phyloP scores from a whole-genome alignment of 1,140 invertebrate genomes.

The Cydia splendana region DNA sequence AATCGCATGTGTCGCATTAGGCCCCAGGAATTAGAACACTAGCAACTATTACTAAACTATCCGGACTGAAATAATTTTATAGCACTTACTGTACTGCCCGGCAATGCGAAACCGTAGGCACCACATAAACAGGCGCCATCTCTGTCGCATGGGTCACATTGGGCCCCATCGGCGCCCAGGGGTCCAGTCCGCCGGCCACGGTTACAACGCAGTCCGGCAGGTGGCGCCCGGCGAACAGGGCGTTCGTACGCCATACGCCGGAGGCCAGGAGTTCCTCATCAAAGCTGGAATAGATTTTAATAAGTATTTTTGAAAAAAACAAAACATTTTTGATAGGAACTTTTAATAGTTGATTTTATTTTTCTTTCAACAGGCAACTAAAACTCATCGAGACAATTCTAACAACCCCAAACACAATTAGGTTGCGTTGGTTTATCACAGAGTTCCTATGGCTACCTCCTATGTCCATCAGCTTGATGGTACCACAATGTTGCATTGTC shows the following conservation, averaged over 20 bases:
- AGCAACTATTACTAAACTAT: too few species aligned
- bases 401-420: too few species aligned
- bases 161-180: slow-evolving; percentile 60
- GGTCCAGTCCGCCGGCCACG: slow-evolving; percentile 51
- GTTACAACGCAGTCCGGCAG: slow-evolving; percentile 55
- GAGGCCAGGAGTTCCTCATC: slow-evolving; percentile 41
- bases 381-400: too few species aligned
- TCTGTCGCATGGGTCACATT: slow-evolving; percentile 38
- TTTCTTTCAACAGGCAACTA: too few species aligned
- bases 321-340: too few species aligned
- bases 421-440: too few species aligned
- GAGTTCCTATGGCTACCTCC: too few species aligned
- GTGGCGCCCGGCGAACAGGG: slow-evolving; percentile 52
- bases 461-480: too few species aligned
- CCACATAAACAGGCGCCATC: slow-evolving; percentile 50
- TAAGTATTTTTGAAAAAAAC: too few species aligned
- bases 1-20: background rate
- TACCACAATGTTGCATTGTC: too few species aligned
- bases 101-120: slow-evolving; percentile 54
- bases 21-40: background rate
- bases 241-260: slow-evolving; percentile 57
- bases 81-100: slow-evolving; percentile 52
- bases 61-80: too few species aligned
- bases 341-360: too few species aligned
- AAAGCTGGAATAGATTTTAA: slow-evolving; percentile 44